Base-by-base conservation (phyloP, 2,797 vertebrate species). In the Falco naumanni region DNA sequence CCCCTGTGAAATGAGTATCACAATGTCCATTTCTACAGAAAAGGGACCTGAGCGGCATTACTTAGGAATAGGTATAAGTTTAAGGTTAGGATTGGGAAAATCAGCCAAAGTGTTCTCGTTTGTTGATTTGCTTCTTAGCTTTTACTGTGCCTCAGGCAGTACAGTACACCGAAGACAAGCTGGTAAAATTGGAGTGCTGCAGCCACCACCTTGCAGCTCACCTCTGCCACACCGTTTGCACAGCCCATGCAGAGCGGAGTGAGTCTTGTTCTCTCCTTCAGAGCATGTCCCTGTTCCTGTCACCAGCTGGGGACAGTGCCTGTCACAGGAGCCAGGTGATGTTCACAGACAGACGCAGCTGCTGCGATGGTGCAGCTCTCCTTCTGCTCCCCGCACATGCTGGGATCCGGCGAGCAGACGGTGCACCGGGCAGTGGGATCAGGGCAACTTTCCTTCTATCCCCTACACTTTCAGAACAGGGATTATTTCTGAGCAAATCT, bases 61-160 rank as follows among this genome's bases (percentile, higher is more conserved):
- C 10, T 56, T 29, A 45, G 64, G 31, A 47, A 41, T 0, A 22
- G 54, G 14, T 87, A 90, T 31, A 25, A n/a, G 11, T 33, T 84
- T 48, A 29, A 79, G 39, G 31, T 19, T 2, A 43, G 56, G 41
- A 6, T 13, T 57, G 61, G 34, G 61, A 59, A 95, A 59, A 37
- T 14, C 69, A 53, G 7, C 24, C 77, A 17, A 14, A 53, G 21
- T 7, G 5, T 34, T 60, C 59, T 12, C n/a, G 21, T 56, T 20
- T 3, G 24, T 33, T 6, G 18, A 12, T 22, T 72, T 37, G 43
- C 26, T n/a, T 81, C 50, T 41, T 4, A 6, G 21, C 25, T 13
- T 7, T 10, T 0, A 0, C 76, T 1, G 28, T 53, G 56, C 68
- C 68, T 16, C 0, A 1, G 41, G 48, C 48, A 17, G 26, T 2